Conservation (phyloP, 2,888 invertebrate genomes). For the Drosophila pullipes region DNA sequence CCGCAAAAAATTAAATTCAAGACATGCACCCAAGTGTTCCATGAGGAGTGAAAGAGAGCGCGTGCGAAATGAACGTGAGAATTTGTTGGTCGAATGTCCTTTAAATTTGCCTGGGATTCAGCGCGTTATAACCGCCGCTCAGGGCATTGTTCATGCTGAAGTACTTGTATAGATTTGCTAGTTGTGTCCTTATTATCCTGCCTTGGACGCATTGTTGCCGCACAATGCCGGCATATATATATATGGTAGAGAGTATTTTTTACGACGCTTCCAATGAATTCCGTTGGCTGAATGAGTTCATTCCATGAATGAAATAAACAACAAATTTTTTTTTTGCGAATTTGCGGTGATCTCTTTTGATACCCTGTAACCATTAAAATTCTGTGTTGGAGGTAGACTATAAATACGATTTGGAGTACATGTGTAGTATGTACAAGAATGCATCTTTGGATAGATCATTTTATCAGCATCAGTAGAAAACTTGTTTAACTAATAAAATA, state of each 20-base stretch:
- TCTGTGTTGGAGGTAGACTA: background rate
- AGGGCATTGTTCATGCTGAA: slow-evolving; percentile 60
- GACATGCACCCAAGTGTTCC: slow-evolving; percentile 42
- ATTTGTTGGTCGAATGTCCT: slow-evolving; percentile 70
- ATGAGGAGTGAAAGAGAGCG: slow-evolving; percentile 13
- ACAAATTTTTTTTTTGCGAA: slow-evolving; percentile 39
- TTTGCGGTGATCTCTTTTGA: slow-evolving; percentile 46
- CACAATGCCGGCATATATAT: slow-evolving; percentile 44
- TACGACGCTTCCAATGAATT: slow-evolving; percentile 61
- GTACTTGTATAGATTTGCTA: slow-evolving; percentile 73
- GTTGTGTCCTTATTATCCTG: slow-evolving; percentile 76
- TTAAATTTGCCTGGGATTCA: slow-evolving; percentile 63
- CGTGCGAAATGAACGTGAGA: slow-evolving; percentile 65
- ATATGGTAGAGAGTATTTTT: slow-evolving; percentile 34
- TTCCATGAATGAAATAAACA: slow-evolving; percentile 55
- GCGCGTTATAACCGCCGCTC: slow-evolving; percentile 42
- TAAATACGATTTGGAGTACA: background rate
- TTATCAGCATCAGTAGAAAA: background rate
- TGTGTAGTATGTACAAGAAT: background rate
- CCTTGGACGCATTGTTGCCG: slow-evolving; percentile 60
- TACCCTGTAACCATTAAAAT: slow-evolving; percentile 7
- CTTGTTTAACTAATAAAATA: background rate
- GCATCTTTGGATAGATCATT: background rate
- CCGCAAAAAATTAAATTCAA: slow-evolving; percentile 47
- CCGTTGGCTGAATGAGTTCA: slow-evolving; percentile 51